phyloP scores from a whole-genome alignment of 2,888 invertebrate genomes.

The Entomobrya proxima region DNA sequence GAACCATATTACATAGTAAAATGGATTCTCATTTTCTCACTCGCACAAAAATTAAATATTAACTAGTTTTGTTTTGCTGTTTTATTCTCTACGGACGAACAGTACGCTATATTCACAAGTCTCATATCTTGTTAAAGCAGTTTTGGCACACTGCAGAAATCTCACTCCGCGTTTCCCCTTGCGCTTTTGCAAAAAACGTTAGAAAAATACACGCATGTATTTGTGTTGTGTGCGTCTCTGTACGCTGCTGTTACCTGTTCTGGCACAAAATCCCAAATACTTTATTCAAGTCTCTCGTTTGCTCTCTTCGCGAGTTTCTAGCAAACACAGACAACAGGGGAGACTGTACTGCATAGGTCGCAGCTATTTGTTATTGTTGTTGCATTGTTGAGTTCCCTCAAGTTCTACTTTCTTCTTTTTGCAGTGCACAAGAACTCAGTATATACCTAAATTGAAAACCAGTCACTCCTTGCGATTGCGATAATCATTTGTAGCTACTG shows the following conservation, averaged over 20 bases:
- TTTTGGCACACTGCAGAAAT: slow-evolving; percentile 32
- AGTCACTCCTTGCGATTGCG: too few relatives aligned
- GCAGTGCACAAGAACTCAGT: background rate
- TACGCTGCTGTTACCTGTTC: slow-evolving; percentile 63
- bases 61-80: background rate
- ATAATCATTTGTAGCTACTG: background rate
- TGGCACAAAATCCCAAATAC: slow-evolving; percentile 75
- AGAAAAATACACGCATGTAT: background rate
- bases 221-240: slow-evolving; percentile 9
- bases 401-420: slow-evolving; percentile 76
- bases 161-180: too few relatives aligned
- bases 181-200: too few relatives aligned
- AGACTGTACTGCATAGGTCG: background rate
- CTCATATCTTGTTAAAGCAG: background rate
- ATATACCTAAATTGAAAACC: background rate
- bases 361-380: background rate
- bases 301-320: slow-evolving; percentile 73
- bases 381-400: slow-evolving; percentile 60
- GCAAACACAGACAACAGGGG: too few relatives aligned
- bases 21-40: background rate
- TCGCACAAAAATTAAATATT: background rate
- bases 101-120: background rate
- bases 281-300: slow-evolving; percentile 71
- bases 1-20: background rate
- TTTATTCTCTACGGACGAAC: background rate